Evolutionary conservation across 2,113 vertebrate genomes (phyloP), one percentile per base, ranked within the genome.

Genomic region (Gymnocephalus cernua): DNA sequence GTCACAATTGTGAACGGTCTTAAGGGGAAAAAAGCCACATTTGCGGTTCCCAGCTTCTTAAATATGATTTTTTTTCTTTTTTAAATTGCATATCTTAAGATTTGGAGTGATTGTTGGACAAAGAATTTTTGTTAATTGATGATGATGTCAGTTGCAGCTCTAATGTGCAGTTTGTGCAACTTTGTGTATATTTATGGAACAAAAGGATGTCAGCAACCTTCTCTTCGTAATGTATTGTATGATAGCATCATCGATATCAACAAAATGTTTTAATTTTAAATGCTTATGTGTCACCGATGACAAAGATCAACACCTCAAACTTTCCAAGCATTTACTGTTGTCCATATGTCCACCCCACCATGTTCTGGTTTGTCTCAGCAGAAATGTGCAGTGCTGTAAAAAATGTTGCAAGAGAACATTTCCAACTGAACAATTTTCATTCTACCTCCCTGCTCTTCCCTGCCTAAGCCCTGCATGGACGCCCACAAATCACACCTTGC

Each of bases 401-500:
- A 83, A 53, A 35, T 56, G 2, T 48, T 66, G 21, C 65, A 73
- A 69, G 14, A 53, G 59, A 38, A 45, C 73, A 4, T 71, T 78
- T 71, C 29, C 58, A 62, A 45, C 4, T 35, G 35, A 68, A 63
- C 59, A 77, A 65, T 77, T 84, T 84, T 63, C 32, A 29, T 59
- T 64, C 68, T 29, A 57, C 27, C 41, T 77, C 69, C 53, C 63
- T 70, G n/a, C 41, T 61, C 61, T 9, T 75, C 73, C 38, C 23
- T 72, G 12, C 38, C 59, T 12, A 23, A 67, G 44, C 53, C 73
- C 77, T 53, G 38, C 38, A 11, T 3, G 4, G 4, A 65, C 9
- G 19, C 69, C 82, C 69, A 77, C 76, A 76, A 81, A 83, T 79
- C 35, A 69, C 80, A 50, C 62, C 63, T 57, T 57, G 54, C 64